Evolutionary conservation across 2,888 invertebrate genomes (phyloP), one percentile per base, ranked within the genome.

Genomic region (Chymomyza procnemis): DNA sequence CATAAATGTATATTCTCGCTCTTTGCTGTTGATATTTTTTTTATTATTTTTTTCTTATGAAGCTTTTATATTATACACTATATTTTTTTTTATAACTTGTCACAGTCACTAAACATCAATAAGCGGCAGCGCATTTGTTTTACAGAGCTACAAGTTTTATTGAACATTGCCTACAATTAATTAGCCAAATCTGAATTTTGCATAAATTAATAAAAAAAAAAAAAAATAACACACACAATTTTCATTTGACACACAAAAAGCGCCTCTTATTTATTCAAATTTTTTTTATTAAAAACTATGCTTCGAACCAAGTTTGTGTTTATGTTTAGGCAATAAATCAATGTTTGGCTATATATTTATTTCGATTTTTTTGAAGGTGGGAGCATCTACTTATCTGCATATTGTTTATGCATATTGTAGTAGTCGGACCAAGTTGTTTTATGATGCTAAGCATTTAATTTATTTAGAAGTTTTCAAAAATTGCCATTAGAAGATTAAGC

Each of bases 101-200:
- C 82, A 76, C 73, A 71, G 66, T 58, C 74, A 71, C 75, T 76
- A 74, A 81, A 76, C 70, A 71, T 75, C 80, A 80, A 84, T 74
- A 78, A 79, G 75, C 62, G 64, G 58, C 18, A 47, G 57, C 61
- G 60, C 26, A 59, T 66, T 59, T 76, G 26, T 73, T 80, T 34
- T 80, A 73, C 70, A 71, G 77, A 76, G 81, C 70, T 79, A 69
- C 81, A 80, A 80, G 76, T 66, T 83, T 83, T 79, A 85, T 80
- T 79, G 80, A 72, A 74, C 79, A 75, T 80, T 85, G 83, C 74
- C 82, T 77, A 85, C 79, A 85, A 83, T 85, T 83, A 83, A 83
- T 83, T 83, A 85, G 78, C 18, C 73, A 76, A 83, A 83, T 80
- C 83, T 79, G 79, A 78, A 78, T 85, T 85, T 83, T 85, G 83